Evolutionary conservation across 1,140 invertebrate species (phyloP).

Genomic region (Micrasema minimum): DNA sequence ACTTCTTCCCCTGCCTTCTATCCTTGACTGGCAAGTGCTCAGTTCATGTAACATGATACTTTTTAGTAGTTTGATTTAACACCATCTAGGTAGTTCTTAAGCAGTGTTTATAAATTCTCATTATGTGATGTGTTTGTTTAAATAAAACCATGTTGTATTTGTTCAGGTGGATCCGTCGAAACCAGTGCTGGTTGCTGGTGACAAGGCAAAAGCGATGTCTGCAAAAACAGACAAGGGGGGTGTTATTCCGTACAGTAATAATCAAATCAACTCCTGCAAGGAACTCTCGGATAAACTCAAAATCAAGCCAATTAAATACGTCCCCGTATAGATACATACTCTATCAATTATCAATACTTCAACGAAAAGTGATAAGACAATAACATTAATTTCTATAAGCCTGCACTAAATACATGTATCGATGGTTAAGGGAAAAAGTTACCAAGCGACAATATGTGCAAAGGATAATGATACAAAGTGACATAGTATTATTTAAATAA

Average conservation of each 20-base stretch:
- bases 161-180: conserved; percentile 73
- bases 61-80: not conserved
- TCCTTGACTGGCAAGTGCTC: not conserved
- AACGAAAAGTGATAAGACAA: too few species aligned
- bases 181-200: conserved; percentile 84
- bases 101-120: conserved; percentile 6
- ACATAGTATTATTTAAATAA: too few species aligned
- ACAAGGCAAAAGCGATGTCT: conserved; percentile 73
- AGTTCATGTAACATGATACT: not conserved
- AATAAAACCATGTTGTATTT: not conserved
- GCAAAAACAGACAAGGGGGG: conserved; percentile 42
- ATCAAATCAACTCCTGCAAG: conserved; percentile 49
- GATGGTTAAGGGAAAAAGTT: too few species aligned
- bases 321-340: too few species aligned
- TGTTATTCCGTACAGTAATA: conserved; percentile 39
- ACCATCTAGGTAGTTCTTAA: conserved; percentile 13
- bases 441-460: too few species aligned
- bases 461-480: too few species aligned
- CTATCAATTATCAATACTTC: too few species aligned
- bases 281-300: conserved; percentile 38
- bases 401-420: too few species aligned
- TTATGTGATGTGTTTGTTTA: not conserved
- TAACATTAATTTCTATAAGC: too few species aligned
- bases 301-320: conserved; percentile 37
- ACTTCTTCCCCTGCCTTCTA: conserved; percentile 11